These are phyloP conservation scores for Glossophaga mutica DNA, from an alignment of 2,797 vertebrate genomes.

Conservation along the genomic window DNA sequence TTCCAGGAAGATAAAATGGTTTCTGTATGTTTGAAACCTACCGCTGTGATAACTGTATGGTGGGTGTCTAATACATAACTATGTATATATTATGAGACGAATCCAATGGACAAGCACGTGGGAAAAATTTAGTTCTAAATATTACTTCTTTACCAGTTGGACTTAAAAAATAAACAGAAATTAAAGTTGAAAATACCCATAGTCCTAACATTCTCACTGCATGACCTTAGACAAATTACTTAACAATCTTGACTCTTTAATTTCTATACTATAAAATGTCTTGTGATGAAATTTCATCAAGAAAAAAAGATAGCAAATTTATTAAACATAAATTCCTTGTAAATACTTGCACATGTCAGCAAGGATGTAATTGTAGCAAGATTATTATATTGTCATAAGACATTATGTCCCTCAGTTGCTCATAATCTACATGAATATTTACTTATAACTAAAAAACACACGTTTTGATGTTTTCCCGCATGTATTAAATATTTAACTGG, in stretches of 20 bases:
- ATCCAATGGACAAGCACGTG: neutral
- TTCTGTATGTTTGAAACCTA: neutral
- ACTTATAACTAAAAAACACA: neutral
- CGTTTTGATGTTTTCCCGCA: neutral
- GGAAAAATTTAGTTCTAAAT: neutral
- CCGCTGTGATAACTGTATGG: neutral
- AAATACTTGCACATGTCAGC: neutral
- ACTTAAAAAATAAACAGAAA: neutral
- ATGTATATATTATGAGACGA: neutral
- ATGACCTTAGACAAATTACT: neutral
- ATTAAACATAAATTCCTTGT: neutral
- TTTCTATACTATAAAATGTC: neutral
- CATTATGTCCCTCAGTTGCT: neutral
- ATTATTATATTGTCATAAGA: neutral
- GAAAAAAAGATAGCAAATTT: neutral
- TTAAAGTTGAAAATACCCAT: neutral
- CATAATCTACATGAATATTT: neutral
- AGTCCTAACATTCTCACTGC: neutral
- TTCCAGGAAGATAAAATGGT: neutral
- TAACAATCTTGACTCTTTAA: neutral
- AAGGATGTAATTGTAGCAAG: neutral
- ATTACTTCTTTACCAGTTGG: neutral
- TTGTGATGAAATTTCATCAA: neutral
- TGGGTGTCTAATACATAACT: neutral
- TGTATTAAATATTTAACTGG: conserved; percentile 7